These are phyloP conservation scores for Chinchilla lanigera DNA, from an alignment of 2,113 vertebrate species.

Conservation along the genomic window DNA sequence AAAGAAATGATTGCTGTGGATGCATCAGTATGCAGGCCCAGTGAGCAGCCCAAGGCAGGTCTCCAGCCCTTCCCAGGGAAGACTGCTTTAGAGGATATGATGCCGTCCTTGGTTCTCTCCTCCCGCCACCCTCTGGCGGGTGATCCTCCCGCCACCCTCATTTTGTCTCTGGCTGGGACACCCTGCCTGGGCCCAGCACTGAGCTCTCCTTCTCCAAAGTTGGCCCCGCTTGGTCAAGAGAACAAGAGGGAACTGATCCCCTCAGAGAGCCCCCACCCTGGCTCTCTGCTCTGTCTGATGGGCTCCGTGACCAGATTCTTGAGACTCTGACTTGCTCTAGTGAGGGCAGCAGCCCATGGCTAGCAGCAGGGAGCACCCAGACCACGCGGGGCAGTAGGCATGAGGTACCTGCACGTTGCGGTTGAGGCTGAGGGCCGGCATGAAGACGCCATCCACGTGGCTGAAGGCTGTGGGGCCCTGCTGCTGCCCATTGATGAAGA, in stretches of 20 bases:
- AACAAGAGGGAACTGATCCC: too few species aligned
- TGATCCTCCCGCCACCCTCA: too few species aligned
- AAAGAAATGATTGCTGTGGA: not conserved
- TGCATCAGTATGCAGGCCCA: too few species aligned
- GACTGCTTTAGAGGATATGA: not conserved
- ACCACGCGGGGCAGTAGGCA: rapidly evolving
- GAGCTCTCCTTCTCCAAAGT: not conserved
- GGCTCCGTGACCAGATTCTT: rapidly evolving
- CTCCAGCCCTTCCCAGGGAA: not conserved
- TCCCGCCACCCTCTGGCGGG: not conserved
- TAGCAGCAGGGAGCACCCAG: rapidly evolving
- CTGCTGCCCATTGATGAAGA: constrained; percentile 97
- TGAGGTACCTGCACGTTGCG: constrained; percentile 94
- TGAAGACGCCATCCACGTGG: constrained; percentile 96
- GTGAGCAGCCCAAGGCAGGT: not conserved
- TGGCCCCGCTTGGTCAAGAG: not conserved
- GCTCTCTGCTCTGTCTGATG: not conserved
- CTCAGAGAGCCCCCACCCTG: rapidly evolving
- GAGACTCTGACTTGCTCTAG: too few species aligned
- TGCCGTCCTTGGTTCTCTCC: rapidly evolving
- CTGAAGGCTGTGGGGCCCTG: constrained; percentile 97
- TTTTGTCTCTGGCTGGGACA: not conserved
- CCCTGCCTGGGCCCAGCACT: not conserved
- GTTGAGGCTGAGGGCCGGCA: constrained; percentile 98
- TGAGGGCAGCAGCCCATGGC: rapidly evolving